Percentiles rank a stretch among this genome's conserved stretches.
Conservation (phyloP, 1,140 invertebrate species). For the Eubasilissa regina region DNA sequence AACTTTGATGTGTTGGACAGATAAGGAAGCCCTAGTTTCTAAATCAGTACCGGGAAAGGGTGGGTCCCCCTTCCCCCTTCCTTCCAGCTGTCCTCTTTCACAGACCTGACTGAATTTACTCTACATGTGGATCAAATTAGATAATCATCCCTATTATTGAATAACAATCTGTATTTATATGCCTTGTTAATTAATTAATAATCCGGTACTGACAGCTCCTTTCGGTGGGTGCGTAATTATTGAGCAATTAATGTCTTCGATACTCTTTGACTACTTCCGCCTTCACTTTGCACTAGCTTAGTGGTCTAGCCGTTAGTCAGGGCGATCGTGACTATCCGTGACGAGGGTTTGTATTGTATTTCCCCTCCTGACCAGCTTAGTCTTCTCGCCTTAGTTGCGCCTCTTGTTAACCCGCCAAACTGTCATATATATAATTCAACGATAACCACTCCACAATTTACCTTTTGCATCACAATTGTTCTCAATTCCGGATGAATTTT, state of each 20-base stretch:
- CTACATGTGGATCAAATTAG: no score
- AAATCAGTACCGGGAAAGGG: no score
- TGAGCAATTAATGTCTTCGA: constrained; percentile 19
- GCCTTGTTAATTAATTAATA: not conserved
- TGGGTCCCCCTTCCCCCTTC: no score
- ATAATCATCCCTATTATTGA: no score
- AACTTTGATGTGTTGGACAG: no score
- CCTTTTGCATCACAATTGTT: no score
- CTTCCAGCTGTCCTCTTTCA: no score
- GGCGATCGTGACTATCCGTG: constrained; percentile 19
- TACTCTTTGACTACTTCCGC: constrained; percentile 32
- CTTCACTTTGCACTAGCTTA: not conserved
- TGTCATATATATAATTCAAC: not conserved
- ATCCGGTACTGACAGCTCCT: not conserved
- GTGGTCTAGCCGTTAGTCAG: constrained; percentile 12
- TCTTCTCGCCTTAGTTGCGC: not conserved
- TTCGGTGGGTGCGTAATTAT: constrained; percentile 9
- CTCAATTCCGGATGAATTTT: no score
- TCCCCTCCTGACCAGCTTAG: not conserved
- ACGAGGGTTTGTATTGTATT: constrained; percentile 19
- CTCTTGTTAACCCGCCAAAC: not conserved
- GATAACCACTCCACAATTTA: not conserved
- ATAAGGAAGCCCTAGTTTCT: no score
- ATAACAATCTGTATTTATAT: not conserved
- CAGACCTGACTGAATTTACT: no score